Evolutionary conservation across 2,888 invertebrate genomes (phyloP), one percentile per base, ranked within the genome.

Genomic region (Gisinianus flammeolus): DNA sequence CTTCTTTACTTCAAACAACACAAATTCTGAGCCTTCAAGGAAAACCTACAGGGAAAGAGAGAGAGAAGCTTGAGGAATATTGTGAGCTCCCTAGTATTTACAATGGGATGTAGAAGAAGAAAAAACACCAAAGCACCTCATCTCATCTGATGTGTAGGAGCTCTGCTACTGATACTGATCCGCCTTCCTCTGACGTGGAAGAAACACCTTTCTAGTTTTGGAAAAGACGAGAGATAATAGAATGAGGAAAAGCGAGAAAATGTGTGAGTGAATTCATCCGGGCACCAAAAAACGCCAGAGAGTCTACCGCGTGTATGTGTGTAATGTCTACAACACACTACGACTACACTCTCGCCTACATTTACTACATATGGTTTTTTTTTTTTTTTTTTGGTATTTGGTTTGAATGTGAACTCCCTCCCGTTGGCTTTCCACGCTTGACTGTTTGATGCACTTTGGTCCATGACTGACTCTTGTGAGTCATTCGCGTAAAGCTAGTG

Each of bases 391-490:
- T 56, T 56, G n/a, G 56, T 56, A n/a, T 56, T 56, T 19, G 56
- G 4, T 56, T 56, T 56, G 56, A 56, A 22, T 56, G 52, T 8
- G 16, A 19, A 8, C 44, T 44, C 35, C 35, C 12, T 35, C 35
- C 12, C 6, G 16, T 44, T 44, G 68, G n/a, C 22, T 68, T 68
- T 68, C 68, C 68, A 68, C 31, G 68, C 68, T 26, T 22, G 19
- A 44, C 67, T 31, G 26, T 67, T 35, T 33, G 67, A 33, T 68
- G 35, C 67, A 44, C 68, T 68, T n/a, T 67, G 19, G 24, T 26
- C 16, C 62, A 62, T 44, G 35, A 31, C 68, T 44, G 68, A 35
- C 68, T 68, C 35, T 68, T 58, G 64, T 74, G 74, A 74, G 74
- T 74, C 74, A 74, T 74, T 74, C 66, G 67, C 28, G n/a, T 58